phyloP scores from a whole-genome alignment of 1,140 invertebrate genomes.

The Leucophenga varia region DNA sequence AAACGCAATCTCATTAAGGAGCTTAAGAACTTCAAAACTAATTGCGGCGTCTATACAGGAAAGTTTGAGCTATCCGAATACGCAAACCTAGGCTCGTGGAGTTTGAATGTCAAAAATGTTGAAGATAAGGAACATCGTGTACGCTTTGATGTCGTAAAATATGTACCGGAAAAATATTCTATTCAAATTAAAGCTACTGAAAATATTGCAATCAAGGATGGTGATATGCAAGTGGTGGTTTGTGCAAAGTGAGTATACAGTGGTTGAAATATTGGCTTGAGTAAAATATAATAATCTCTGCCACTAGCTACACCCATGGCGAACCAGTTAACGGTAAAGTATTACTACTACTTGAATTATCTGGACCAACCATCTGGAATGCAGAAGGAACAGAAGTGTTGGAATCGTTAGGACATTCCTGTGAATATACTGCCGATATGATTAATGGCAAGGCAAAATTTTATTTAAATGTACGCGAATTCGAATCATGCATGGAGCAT shows the following conservation, averaged over 20 bases:
- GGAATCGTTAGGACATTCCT: slow-evolving; percentile 22
- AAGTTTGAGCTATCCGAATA: slow-evolving; percentile 77
- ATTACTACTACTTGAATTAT: slow-evolving; percentile 62
- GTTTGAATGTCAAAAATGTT: slow-evolving; percentile 54
- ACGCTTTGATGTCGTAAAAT: slow-evolving; percentile 69
- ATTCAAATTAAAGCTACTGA: slow-evolving; percentile 78
- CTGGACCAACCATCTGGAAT: slow-evolving; percentile 21
- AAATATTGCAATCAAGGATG: slow-evolving; percentile 80
- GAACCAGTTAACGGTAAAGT: slow-evolving; percentile 77
- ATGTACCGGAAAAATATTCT: slow-evolving; percentile 89
- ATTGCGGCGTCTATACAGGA: slow-evolving; percentile 70
- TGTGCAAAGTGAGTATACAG: slow-evolving; percentile 68
- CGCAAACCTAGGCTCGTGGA: slow-evolving; percentile 87
- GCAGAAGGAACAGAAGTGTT: slow-evolving; percentile 23
- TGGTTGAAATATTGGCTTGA: no score
- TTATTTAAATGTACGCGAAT: slow-evolving; percentile 69
- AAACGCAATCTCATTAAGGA: slow-evolving; percentile 66
- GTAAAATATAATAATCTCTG: not conserved
- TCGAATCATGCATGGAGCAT: slow-evolving; percentile 59
- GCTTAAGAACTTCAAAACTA: slow-evolving; percentile 71
- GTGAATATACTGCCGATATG: slow-evolving; percentile 62
- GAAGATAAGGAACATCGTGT: slow-evolving; percentile 33
- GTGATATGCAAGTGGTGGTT: slow-evolving; percentile 74
- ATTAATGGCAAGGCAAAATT: slow-evolving; percentile 72
- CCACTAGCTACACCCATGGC: slow-evolving; percentile 69